Evolutionary conservation across 2,113 vertebrate genomes (phyloP).

Genomic region (Poeciliopsis turrubarensis): DNA sequence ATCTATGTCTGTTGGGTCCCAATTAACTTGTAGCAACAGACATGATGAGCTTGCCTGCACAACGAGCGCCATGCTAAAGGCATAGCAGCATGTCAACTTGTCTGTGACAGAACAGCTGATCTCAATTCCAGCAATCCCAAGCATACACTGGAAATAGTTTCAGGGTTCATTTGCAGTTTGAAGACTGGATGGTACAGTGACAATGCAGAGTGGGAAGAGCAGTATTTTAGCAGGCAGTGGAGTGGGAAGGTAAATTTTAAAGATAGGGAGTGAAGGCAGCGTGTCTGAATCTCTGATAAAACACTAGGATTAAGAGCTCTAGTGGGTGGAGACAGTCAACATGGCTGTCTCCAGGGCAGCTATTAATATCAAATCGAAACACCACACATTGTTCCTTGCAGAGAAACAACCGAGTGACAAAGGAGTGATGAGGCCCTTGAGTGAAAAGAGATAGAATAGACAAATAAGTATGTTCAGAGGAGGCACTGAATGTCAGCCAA

Average conservation of each 20-base stretch:
- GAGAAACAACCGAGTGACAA: conserved; percentile 23
- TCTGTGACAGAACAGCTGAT: conserved; percentile 26
- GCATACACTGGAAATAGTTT: conserved; percentile 49
- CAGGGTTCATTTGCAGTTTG: conserved; percentile 39
- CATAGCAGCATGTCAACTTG: conserved; percentile 44
- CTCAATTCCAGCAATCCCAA: conserved; percentile 39
- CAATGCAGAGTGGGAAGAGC: background rate
- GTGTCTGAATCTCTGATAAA: conserved; percentile 61
- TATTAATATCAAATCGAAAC: conserved; percentile 69
- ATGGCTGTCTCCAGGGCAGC: conserved; percentile 54
- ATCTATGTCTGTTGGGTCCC: conserved; percentile 1
- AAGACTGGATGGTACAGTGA: conserved; percentile 6
- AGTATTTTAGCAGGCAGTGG: conserved; percentile 15
- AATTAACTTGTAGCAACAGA: conserved; percentile 5
- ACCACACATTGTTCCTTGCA: conserved; percentile 31
- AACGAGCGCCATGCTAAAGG: conserved; percentile 2
- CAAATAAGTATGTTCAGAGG: background rate
- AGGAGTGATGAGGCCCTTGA: background rate
- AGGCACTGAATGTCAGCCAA: conserved; percentile 10
- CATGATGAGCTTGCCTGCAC: conserved; percentile 8
- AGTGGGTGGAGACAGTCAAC: conserved; percentile 38
- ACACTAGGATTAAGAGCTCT: conserved; percentile 68
- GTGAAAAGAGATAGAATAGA: background rate
- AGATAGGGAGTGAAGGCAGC: conserved; percentile 48
- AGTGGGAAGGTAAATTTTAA: conserved; percentile 48